Evolutionary conservation across 2,113 vertebrate species (phyloP), one percentile per base, ranked within the genome.

Genomic region (Pangasianodon gigas): DNA sequence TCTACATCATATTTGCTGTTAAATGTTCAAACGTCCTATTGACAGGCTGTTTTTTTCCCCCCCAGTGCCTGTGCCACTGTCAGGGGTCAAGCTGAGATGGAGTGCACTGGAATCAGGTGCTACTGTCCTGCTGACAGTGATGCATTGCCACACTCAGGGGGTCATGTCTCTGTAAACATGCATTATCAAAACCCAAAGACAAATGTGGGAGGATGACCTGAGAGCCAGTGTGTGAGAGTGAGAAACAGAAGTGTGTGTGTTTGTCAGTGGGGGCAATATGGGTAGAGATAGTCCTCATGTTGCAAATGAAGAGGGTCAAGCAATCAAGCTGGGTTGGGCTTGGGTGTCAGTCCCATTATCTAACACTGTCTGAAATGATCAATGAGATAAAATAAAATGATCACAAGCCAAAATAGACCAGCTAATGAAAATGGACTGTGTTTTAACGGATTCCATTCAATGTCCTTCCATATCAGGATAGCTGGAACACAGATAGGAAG

Each of bases 161-260:
- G 98, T 98, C 98, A 97, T 92, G 93, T 96, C 97, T 98, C 97
- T 97, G 96, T 97, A 98, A 97, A 98, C 98, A 98, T 99, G 97
- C 96, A 98, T 98, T 98, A 99, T 98, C 97, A 99, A 97, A 98
- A 97, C 96, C 97, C 97, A 98, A 97, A 97, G 97, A 97, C 95
- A 97, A 97, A 96, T 96, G 97, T 96, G 96, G 91, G 94, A 96
- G 96, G 96, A 94, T 86, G 94, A 97, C 96, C 97, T 94, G 96
- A 93, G 92, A 95, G 96, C 94, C 94, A 94, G 94, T 85, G 89
- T 88, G 89, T 85, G 85, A 69, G 84, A 92, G 93, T 91, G 90
- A 26, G 77, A 94, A 90, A 89, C 87, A 90, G 65, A 71, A 92
- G 62, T 58, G 51, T 2, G 44, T 14, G n/a, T 10, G 52, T 46